phyloP scores from a whole-genome alignment of 2,888 invertebrate species.

The Troilus luridus region DNA sequence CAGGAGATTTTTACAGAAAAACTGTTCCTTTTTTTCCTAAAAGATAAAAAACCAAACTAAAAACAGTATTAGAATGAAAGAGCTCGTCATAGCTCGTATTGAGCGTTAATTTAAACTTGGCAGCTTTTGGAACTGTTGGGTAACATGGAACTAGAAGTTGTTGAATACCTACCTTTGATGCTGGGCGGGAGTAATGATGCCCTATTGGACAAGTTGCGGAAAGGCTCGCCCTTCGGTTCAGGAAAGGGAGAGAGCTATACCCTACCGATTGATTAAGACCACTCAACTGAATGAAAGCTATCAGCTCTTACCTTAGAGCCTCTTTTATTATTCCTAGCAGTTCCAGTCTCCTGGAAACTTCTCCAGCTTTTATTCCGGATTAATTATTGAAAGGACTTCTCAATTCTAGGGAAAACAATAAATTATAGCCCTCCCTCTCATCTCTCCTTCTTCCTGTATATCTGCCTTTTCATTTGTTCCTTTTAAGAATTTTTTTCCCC shows the following conservation, averaged over 20 bases:
- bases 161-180: slow-evolving; percentile 52
- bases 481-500: neutral
- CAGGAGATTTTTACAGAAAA: neutral
- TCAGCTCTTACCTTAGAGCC: slow-evolving; percentile 32
- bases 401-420: slow-evolving; percentile 48
- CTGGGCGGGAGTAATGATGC: slow-evolving; percentile 45
- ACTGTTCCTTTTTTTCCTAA: neutral
- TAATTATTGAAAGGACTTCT: slow-evolving; percentile 56
- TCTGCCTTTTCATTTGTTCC: slow-evolving; percentile 23
- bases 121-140: slow-evolving; percentile 22
- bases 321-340: slow-evolving; percentile 52
- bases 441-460: neutral
- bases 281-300: slow-evolving; percentile 59
- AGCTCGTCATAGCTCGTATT: slow-evolving; percentile 20
- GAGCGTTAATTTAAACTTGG: slow-evolving; percentile 31
- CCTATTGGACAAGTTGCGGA: slow-evolving; percentile 56
- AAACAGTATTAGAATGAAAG: neutral
- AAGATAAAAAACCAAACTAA: neutral
- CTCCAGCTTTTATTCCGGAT: slow-evolving; percentile 49
- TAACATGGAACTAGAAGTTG: slow-evolving; percentile 28
- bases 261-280: slow-evolving; percentile 60
- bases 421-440: neutral
- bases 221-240: neutral
- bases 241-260: neutral
- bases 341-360: slow-evolving; percentile 52